Base-by-base conservation (phyloP, 2,888 invertebrate genomes). In the Ochlodes sylvanus region DNA sequence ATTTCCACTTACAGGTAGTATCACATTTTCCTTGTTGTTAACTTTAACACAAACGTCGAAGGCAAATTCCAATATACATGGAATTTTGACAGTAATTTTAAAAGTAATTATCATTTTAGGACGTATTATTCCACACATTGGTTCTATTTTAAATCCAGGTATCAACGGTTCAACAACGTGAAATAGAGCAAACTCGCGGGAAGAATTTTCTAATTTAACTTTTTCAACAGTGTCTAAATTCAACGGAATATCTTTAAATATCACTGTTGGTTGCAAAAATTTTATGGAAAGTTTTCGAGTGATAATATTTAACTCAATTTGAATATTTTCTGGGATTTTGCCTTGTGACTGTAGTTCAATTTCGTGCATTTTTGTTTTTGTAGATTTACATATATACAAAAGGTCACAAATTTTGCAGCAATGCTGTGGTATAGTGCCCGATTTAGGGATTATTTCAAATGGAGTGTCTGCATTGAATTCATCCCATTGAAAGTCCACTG, bases 141-240 rank as follows among this genome's bases (percentile, higher is more conserved):
- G 95, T 73, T 91, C 84, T 61, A 95, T 85, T 68, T 70, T 83
- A 72, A 94, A 86, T 60, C 94, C 90, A 60, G 90, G 90, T 61
- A 90, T 82, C 14, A 88, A 76, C 0, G 94, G 94, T 57, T 95
- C 84, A 41, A 94, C 82, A 77, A 95, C 93, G 60, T 88, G 79
- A 82, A 94, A 94, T 5, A 84, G 75, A 0, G 94, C 93, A 55
- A 90, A 84, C 77, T 94, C 94, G 70, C 94, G 90, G 0, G 95
- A 90, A 17, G 92, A 89, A 79, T 95, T 95, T 75, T 88, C 90
- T 42, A 95, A 76, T 75, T 89, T 89, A 0, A 94, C 87, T 75
- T 85, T 93, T 73, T 92, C 90, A 34, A 78, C 70, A 0, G 82
- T 80, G 78, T 88, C 86, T 62, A 92, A 80, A 71, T 93, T 90